These are phyloP conservation scores for Papilio gigon DNA, from an alignment of 2,888 invertebrate genomes.

Conservation along the genomic window DNA sequence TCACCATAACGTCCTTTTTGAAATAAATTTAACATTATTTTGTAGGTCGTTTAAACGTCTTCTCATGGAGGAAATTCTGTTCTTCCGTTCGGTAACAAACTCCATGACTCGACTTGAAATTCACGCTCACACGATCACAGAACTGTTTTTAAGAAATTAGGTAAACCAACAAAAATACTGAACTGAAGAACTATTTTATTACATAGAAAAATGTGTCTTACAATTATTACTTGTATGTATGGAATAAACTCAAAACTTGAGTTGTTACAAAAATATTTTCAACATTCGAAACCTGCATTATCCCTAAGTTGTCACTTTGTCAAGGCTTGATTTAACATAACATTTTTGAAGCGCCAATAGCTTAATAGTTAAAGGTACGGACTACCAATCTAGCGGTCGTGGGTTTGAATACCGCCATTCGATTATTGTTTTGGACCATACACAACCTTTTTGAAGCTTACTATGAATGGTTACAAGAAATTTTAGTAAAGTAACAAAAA, in stretches of 20 bases:
- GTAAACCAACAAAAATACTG: not conserved
- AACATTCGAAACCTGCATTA: not conserved
- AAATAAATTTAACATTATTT: not conserved
- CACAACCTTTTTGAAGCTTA: too few species aligned
- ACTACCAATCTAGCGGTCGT: too few species aligned
- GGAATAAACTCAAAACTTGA: not conserved
- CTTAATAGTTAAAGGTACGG: too few species aligned
- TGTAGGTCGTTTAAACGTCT: constrained; percentile 9
- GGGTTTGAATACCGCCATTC: too few species aligned
- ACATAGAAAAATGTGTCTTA: too few species aligned
- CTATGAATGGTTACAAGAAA: too few species aligned
- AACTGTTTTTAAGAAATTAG: not conserved
- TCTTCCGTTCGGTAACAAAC: constrained; percentile 13
- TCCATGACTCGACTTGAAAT: constrained; percentile 16
- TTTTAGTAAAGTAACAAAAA: too few species aligned
- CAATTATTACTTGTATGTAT: not conserved
- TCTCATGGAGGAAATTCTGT: constrained; percentile 15
- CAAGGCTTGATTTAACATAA: too few species aligned
- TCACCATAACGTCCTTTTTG: not conserved
- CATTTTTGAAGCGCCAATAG: too few species aligned
- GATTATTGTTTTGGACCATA: too few species aligned
- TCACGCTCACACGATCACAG: not conserved
- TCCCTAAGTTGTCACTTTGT: too few species aligned
- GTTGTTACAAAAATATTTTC: not conserved
- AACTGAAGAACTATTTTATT: too few species aligned